Base-by-base conservation (phyloP, 2,113 vertebrate species). In the Pseudopipra pipra region DNA sequence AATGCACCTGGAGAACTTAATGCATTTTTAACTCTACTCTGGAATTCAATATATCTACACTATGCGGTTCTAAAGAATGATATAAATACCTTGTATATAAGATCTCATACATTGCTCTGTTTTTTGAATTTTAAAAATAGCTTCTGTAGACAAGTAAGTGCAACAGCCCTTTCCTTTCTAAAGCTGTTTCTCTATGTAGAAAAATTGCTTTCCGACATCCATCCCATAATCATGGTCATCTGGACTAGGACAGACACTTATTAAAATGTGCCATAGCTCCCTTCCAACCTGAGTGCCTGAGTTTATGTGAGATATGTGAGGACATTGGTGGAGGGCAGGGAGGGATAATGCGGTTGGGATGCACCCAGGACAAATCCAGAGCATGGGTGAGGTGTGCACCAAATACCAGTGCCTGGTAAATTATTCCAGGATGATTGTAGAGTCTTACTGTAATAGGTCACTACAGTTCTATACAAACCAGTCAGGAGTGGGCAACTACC, bases 1-100 rank as follows among this genome's bases (percentile, higher is more conserved):
- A 82, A 72, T 33, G 23, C 30, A 94, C 52, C 47, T 89, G 78
- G 62, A 66, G 62, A 96, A 87, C 82, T 76, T 89, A 46, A 90
- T 14, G 0, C 6, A 58, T 73, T 92, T 92, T 83, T 49, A 93
- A 44, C 49, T 80, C 51, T 70, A 1, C 30, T 82, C 22, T 52
- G 58, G 52, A 76, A 73, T 76, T 83, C 78, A 58, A 1, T 78
- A 35, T 22, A 19, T 72, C 28, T 66, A 37, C 25, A 61, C 3
- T 28, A 19, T 43, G 37, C 41, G 58, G 44, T 6, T 75, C 24
- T 52, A 82, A 27, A 77, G 37, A 86, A 90, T 24, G 1, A 72
- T 82, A 89, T 46, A 75, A 87, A 73, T 65, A 78, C 3, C 30
- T 68, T 52, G 6, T n/a, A 30, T 46, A 16, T 37, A 82, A 56